Conservation (phyloP, 2,797 vertebrate species). For the Podargus strigoides region DNA sequence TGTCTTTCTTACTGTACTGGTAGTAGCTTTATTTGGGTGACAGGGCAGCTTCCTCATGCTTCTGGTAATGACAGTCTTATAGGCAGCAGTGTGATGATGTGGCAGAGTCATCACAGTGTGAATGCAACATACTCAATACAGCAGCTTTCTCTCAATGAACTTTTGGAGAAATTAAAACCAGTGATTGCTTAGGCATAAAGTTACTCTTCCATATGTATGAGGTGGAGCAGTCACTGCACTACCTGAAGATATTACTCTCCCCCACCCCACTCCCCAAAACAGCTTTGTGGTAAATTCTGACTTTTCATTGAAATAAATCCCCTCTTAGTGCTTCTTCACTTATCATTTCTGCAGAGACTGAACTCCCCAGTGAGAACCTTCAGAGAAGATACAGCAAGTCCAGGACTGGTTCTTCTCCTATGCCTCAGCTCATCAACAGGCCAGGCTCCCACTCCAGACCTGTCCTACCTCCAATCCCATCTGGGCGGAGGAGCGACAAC, state of each 20-base stretch:
- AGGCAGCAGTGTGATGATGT: too few species aligned
- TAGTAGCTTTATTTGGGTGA: not conserved
- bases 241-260: not conserved
- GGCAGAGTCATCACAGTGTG: not conserved
- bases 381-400: not conserved
- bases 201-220: not conserved
- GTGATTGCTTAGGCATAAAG: not conserved
- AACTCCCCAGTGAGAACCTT: rapidly evolving
- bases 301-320: not conserved
- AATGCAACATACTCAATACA: not conserved
- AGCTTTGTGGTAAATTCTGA: too few species aligned
- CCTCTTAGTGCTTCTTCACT: not conserved
- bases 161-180: not conserved
- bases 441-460: constrained; percentile 77
- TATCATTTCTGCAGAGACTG: not conserved
- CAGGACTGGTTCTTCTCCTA: not conserved
- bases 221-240: too few species aligned
- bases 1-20: not conserved
- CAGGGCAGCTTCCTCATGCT: not conserved
- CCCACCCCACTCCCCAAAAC: too few species aligned
- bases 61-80: not conserved
- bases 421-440: constrained; percentile 30
- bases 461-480: constrained; percentile 84
- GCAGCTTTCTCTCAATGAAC: not conserved
- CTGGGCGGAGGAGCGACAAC: constrained; percentile 67